Conservation (phyloP, 2,888 invertebrate genomes). For the Rhagophthalmus giganteus region DNA sequence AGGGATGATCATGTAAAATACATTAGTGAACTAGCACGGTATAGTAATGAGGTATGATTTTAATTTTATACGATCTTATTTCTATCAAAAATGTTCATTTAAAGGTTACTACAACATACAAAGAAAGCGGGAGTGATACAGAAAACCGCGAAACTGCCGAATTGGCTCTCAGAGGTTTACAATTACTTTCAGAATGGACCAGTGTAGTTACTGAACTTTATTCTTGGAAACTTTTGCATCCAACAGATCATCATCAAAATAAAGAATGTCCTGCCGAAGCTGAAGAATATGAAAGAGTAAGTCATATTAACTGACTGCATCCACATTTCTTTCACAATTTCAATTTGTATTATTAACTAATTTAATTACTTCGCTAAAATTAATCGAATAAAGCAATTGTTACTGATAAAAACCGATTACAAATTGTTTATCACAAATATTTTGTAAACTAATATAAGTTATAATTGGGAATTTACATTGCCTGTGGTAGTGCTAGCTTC, state of each 20-base stretch:
- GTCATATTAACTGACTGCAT: background rate
- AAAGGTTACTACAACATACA: constrained; percentile 87
- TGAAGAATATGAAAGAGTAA: constrained; percentile 94
- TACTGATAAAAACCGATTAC: background rate
- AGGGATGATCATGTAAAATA: constrained; percentile 96
- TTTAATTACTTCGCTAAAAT: background rate
- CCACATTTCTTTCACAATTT: background rate
- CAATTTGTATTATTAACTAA: background rate
- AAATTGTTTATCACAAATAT: no score
- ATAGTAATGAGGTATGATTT: constrained; percentile 72
- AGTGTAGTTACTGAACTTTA: constrained; percentile 94
- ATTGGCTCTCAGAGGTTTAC: constrained; percentile 88
- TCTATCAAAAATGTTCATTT: background rate
- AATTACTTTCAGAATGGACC: constrained; percentile 95
- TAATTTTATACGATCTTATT: background rate
- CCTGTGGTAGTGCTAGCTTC: no score
- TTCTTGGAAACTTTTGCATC: constrained; percentile 97
- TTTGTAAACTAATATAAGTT: no score
- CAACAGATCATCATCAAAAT: constrained; percentile 95
- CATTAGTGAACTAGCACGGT: constrained; percentile 91
- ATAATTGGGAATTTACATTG: no score
- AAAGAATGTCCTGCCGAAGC: constrained; percentile 93
- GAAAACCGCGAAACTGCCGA: constrained; percentile 92
- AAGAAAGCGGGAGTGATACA: constrained; percentile 87
- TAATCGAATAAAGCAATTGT: background rate